These are phyloP conservation scores for Erannis defoliaria DNA, from an alignment of 2,888 invertebrate species.

Conservation along the genomic window DNA sequence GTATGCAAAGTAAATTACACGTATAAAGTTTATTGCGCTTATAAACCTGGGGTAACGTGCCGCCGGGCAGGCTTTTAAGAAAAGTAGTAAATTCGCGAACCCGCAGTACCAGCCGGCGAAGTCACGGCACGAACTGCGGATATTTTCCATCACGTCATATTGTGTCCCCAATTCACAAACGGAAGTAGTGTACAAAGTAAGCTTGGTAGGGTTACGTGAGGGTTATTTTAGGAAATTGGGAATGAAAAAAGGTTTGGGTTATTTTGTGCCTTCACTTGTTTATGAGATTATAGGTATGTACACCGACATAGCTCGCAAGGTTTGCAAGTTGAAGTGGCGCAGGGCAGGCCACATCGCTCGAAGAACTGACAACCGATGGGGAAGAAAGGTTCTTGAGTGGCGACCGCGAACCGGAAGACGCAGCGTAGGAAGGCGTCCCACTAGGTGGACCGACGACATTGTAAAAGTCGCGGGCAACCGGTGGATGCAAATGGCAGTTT, in stretches of 20 bases:
- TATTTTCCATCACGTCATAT: constrained; percentile 30
- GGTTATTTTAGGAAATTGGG: neutral
- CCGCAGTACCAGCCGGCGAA: constrained; percentile 36
- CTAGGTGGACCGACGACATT: too few species aligned
- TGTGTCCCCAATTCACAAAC: constrained; percentile 27
- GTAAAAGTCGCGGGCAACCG: too few species aligned
- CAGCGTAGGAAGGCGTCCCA: too few species aligned
- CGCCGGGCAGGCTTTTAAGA: constrained; percentile 35
- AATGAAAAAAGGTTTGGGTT: neutral
- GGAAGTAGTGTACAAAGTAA: constrained; percentile 15
- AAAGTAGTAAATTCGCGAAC: constrained; percentile 39
- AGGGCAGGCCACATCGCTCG: too few species aligned
- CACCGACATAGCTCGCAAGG: too few species aligned
- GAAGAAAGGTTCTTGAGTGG: too few species aligned
- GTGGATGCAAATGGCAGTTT: too few species aligned
- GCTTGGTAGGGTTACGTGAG: neutral
- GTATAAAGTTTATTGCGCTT: constrained; percentile 36
- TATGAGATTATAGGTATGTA: too few species aligned
- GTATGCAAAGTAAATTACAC: constrained; percentile 38
- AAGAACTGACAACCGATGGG: too few species aligned
- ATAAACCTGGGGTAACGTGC: constrained; percentile 31
- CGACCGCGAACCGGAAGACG: too few species aligned
- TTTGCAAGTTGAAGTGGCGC: too few species aligned
- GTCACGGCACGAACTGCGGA: constrained; percentile 32
- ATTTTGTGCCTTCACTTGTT: too few species aligned